Evolutionary conservation across 2,888 invertebrate species (phyloP).

Genomic region (Rhagophthalmus giganteus): DNA sequence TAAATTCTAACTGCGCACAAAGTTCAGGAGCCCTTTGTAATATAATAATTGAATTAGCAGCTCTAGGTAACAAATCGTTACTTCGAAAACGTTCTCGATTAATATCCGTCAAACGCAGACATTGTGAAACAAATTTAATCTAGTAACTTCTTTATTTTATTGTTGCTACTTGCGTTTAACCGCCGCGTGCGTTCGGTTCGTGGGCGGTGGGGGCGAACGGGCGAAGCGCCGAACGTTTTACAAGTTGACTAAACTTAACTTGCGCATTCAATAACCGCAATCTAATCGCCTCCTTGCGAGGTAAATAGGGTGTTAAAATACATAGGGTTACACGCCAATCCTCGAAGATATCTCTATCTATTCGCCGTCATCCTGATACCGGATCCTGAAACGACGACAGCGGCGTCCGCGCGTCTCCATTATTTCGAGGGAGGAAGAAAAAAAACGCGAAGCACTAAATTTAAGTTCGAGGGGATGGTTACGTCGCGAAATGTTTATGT

Average conservation of each 20-base stretch:
- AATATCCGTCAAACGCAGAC: constrained; percentile 18
- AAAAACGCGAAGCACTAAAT: no score
- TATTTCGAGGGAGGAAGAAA: no score
- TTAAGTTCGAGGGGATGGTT: no score
- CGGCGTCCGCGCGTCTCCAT: no score
- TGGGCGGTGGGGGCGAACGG: neutral
- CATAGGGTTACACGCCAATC: neutral
- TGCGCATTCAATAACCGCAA: constrained; percentile 14
- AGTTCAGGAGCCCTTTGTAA: neutral
- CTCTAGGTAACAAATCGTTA: constrained; percentile 6
- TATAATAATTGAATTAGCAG: constrained; percentile 13
- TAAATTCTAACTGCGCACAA: neutral
- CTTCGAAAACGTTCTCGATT: constrained; percentile 12
- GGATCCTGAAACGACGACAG: neutral
- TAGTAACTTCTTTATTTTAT: neutral
- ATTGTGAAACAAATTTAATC: neutral
- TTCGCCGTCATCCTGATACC: neutral
- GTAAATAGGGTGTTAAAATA: neutral
- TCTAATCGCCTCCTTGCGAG: constrained; percentile 12
- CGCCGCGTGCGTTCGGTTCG: no score
- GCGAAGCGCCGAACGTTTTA: constrained; percentile 3
- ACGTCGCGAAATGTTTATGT: no score
- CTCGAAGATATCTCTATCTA: neutral
- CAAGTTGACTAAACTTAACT: constrained; percentile 10
- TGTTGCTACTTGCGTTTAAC: neutral